Percentiles rank a stretch among this genome's conserved stretches.
Evolutionary conservation across 30 jellyfish, hydroid and myxozoan species (phyloP).

Genomic region (Rhopilema esculentum): DNA sequence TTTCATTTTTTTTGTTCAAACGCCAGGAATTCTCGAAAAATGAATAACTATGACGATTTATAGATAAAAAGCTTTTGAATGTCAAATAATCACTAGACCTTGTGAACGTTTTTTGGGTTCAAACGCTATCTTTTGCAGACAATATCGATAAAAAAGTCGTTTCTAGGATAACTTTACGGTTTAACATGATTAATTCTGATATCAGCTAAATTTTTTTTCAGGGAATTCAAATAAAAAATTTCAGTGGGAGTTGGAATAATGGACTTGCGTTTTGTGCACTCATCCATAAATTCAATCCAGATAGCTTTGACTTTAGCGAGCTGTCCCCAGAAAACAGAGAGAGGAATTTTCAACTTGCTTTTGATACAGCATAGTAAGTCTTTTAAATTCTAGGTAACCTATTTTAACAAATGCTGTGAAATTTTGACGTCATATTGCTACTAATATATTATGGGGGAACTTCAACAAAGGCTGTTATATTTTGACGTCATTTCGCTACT

Average conservation of each 20-base stretch:
- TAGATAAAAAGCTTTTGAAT: too few relatives aligned
- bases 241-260: slow-evolving; percentile 92
- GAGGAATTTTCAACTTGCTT: slow-evolving; percentile 79
- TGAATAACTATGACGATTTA: too few relatives aligned
- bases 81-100: too few relatives aligned
- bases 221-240: slow-evolving; percentile 83
- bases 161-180: neutral
- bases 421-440: too few relatives aligned
- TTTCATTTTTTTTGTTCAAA: too few relatives aligned
- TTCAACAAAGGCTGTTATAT: too few relatives aligned
- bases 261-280: slow-evolving; percentile 96
- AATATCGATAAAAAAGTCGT: too few relatives aligned
- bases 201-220: neutral
- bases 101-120: neutral
- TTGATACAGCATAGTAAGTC: slow-evolving; percentile 93
- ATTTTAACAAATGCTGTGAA: too few relatives aligned
- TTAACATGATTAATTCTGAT: too few relatives aligned
- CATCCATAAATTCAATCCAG: slow-evolving; percentile 85
- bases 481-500: too few relatives aligned
- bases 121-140: neutral
- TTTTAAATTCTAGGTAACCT: neutral
- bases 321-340: slow-evolving; percentile 70
- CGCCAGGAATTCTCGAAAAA: too few relatives aligned
- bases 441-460: too few relatives aligned
- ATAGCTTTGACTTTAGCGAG: slow-evolving; percentile 79